Base-by-base conservation (phyloP, 2,888 invertebrate genomes). In the Criorhina ranunculi region DNA sequence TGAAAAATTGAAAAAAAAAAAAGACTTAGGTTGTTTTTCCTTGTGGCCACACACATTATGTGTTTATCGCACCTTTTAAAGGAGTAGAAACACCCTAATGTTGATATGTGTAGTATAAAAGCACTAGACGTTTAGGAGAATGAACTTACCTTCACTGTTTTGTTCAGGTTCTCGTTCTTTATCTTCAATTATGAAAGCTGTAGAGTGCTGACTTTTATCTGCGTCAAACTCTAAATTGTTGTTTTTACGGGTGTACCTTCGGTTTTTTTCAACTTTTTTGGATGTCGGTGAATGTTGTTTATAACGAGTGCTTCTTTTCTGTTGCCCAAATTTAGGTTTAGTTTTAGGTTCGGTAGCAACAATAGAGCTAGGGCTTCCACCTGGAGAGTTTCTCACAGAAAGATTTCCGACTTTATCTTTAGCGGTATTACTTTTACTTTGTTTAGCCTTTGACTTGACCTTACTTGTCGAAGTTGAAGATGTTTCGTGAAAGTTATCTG, bases 401-500 rank as follows among this genome's bases (percentile, higher is more conserved):
- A 24, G 7, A 62, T 5, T 40, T 3, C 8, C 9, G 0, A 11
- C 0, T 57, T 77, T 60, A 2, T 8, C 12, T 24, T 70, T 9
- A 40, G 31, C 17, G 46, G 4, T 79, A n/a, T 51, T 44, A 55
- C 15, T n/a, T 17, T 55, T 55, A 11, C 7, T 55, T 44, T 24
- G 40, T 42, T 62, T 73, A 15, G 11, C 6, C 12, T 24, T 67
- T 2, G 35, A 8, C 9, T 60, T 69, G 17, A 53, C 42, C 33
- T 49, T 49, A 46, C 49, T 76, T 24, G 12, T 53, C 72, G 66
- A 42, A 76, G 86, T 69, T 81, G 75, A 59, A 66, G 82, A 49
- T 82, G 80, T 33, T 53, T 70, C 37, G 53, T 77, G 35, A n/a
- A 80, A 17, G 12, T 9, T 55, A 11, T 31, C 40, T 11, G 72